A percentile compares a stretch with the other conserved stretches of the same genome.
Conservation (phyloP, 2,888 invertebrate species). For the Periphyllus acericola region DNA sequence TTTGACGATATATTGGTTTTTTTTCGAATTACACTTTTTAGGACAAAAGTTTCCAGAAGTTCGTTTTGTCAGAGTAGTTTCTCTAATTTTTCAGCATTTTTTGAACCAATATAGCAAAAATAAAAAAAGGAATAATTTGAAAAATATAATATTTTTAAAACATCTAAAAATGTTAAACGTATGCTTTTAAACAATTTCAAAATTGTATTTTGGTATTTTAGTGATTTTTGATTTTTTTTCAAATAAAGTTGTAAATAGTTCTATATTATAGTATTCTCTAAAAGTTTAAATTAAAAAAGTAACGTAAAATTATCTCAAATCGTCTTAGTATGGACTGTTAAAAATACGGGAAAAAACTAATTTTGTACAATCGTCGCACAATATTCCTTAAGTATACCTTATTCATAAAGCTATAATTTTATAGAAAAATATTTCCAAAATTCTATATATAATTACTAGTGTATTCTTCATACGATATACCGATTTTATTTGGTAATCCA, state of each 20-base stretch:
- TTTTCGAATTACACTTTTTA: neutral
- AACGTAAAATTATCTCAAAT: neutral
- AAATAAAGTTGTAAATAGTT: neutral
- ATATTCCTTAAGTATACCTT: neutral
- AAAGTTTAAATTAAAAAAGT: slow-evolving; percentile 1
- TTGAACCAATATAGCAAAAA: no score
- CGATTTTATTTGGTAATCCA: neutral
- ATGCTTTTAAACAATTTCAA: neutral
- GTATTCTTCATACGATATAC: no score
- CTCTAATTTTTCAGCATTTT: no score
- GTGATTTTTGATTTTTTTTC: neutral
- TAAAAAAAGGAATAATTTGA: no score
- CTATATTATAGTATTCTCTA: neutral
- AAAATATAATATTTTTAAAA: no score
- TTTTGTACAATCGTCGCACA: neutral
- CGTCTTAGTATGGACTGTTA: neutral
- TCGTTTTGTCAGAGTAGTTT: no score
- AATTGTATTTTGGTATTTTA: neutral
- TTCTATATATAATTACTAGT: no score
- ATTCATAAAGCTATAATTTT: neutral
- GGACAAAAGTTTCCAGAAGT: no score
- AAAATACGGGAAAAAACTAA: neutral
- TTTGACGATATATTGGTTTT: neutral
- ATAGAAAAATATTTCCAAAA: neutral
- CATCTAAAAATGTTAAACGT: neutral